These are phyloP conservation scores for Python bivittatus DNA, from an alignment of 2,113 vertebrate genomes.

Conservation along the genomic window DNA sequence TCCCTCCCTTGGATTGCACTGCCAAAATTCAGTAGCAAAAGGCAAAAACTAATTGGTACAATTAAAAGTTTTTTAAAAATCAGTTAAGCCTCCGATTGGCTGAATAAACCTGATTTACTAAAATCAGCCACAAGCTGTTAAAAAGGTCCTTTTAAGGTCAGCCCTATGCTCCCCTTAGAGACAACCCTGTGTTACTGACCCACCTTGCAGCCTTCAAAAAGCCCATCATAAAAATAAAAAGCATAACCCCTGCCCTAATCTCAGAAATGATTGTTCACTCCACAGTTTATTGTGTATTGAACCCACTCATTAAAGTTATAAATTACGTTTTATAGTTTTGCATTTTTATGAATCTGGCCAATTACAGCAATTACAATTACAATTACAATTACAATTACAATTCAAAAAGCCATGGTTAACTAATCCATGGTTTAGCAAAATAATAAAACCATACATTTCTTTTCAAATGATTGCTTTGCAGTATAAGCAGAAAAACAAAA, in stretches of 20 bases:
- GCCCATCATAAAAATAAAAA: background rate
- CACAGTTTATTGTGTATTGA: background rate
- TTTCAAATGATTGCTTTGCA: background rate
- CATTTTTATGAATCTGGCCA: background rate
- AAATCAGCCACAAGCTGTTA: background rate
- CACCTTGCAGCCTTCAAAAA: background rate
- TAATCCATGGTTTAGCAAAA: background rate
- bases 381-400: too few relatives aligned
- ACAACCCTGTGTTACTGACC: background rate
- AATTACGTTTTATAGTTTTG: background rate
- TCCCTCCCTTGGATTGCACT: background rate
- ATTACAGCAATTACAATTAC: too few relatives aligned
- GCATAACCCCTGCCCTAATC: background rate
- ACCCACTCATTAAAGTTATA: background rate
- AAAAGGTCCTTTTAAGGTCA: background rate
- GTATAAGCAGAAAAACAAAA: fast-evolving
- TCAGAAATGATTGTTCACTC: background rate
- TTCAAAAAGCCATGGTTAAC: background rate
- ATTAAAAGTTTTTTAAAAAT: background rate
- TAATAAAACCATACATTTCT: background rate
- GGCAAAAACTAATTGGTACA: background rate
- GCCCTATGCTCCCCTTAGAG: background rate
- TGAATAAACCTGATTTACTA: background rate
- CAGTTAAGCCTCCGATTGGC: background rate
- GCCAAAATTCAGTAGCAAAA: background rate